Base-by-base conservation (phyloP, 1,140 invertebrate species). In the Brachionus plicatilis region DNA sequence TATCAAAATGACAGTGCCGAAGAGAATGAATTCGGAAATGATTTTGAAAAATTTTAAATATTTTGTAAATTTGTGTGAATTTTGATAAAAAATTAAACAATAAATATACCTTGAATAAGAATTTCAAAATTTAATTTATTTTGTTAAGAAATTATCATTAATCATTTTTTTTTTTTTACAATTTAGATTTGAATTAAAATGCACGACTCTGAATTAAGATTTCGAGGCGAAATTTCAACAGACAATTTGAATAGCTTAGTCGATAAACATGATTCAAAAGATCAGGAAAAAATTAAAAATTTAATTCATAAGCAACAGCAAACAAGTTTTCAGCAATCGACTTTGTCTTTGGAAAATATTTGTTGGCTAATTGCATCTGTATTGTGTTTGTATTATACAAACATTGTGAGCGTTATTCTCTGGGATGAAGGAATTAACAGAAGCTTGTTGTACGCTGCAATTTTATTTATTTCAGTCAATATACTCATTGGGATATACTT, bases 401-500 rank as follows among this genome's bases (percentile, higher is more conserved):
- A 85, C 43, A 76, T 85, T 47, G 2, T 41, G n/a, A 75, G 43
- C 11, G 50, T 82, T 27, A 43, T 85, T 11, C 14, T 85, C 8
- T 56, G 70, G 24, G 60, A 85, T 65, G 20, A 53, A 9, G 37
- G 60, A 47, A 50, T 85, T 9, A 53, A 84, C 17, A 89, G 88
- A 84, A 50, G 85, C 27, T 88, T 88, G 88, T 86, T 89, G 37
- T 87, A 88, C 72, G 76, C 87, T 78, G 88, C 88, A 65, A 85
- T 86, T 8, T 60, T 88, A 6, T 76, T 88, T 8, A 87, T 89
- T 41, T 76, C 75, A 8, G 83, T 88, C 0, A 89, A 87, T 83
- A 41, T 88, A 37, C 78, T 80, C 29, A 88, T 89, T 78, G 88
- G 86, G 7, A 17, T 86, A 0, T 90, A 88, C 84, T 85, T 89